These are phyloP conservation scores for Tetropium fuscum DNA, from an alignment of 2,888 invertebrate species.

Conservation along the genomic window DNA sequence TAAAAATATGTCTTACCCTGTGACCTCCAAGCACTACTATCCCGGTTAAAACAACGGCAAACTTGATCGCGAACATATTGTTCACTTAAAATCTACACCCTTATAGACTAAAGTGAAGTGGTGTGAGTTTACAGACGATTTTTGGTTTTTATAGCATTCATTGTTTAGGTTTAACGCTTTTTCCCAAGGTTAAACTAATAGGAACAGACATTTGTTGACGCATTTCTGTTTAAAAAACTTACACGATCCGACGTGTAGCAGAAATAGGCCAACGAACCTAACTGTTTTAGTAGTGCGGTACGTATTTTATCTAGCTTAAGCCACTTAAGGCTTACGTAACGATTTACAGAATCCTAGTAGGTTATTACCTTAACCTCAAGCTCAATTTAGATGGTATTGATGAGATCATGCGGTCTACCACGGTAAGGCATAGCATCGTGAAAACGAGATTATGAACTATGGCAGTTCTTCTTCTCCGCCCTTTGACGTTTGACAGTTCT, in stretches of 20 bases:
- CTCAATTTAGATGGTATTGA: too few species aligned
- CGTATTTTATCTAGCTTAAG: too few species aligned
- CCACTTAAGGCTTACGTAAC: too few species aligned
- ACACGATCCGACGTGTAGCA: slow-evolving; percentile 8
- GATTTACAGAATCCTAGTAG: too few species aligned
- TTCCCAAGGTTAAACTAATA: slow-evolving; percentile 35
- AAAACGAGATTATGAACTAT: too few species aligned
- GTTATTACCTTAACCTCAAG: too few species aligned
- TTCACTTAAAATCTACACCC: slow-evolving; percentile 40
- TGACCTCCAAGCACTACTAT: slow-evolving; percentile 39
- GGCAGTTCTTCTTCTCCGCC: too few species aligned
- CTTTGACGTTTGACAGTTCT: background rate
- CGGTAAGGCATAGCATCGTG: too few species aligned
- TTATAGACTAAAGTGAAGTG: slow-evolving; percentile 43
- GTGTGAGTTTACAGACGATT: slow-evolving; percentile 19
- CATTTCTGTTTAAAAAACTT: slow-evolving; percentile 20
- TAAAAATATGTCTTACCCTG: slow-evolving; percentile 10
- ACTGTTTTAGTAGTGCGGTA: background rate
- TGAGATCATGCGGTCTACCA: too few species aligned
- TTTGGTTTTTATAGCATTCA: slow-evolving; percentile 38
- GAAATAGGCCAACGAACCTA: slow-evolving; percentile 14
- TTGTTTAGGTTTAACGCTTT: slow-evolving; percentile 23
- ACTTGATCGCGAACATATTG: slow-evolving; percentile 32
- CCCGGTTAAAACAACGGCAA: slow-evolving; percentile 32
- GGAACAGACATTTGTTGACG: background rate